Evolutionary conservation across 2,113 vertebrate genomes (phyloP), one percentile per base, ranked within the genome.

Genomic region (Eulacestoma nigropectus): DNA sequence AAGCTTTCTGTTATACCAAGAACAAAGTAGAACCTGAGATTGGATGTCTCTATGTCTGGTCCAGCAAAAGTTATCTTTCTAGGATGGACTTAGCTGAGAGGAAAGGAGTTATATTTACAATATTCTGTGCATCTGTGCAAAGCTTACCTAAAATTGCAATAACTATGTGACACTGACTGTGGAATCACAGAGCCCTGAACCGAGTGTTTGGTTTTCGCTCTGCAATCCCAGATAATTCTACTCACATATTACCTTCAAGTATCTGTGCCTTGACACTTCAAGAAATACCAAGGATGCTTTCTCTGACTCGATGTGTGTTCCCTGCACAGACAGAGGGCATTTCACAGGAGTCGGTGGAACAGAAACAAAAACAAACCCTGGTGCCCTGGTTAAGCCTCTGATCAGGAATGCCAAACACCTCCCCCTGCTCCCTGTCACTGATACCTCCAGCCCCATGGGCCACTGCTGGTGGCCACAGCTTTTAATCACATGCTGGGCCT

Each of bases 281-380:
- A 97, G 94, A 94, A 95, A 97, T 97, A 83, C 94, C 93, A 74
- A 57, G 82, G 96, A 87, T 87, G 62, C 92, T 95, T 96, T 96
- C 84, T 84, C 84, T 70, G 26, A 6, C 94, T 95, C 59, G 0
- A 32, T 95, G 97, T 96, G 94, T 96, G 96, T 95, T 97, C 97
- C 95, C 92, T 62, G 82, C 15, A 47, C 87, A 96, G 94, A 95
- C 85, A 96, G 91, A 96, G 94, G 93, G 96, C 70, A 96, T 96
- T 97, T 97, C 97, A 96, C 95, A 91, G 92, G 96, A 97, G 80
- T 96, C 11, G 3, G 68, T 89, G 94, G 97, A 96, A 97, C 87
- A 98, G 97, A 97, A 97, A 97, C 93, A 96, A 88, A 96, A 98
- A 96, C 95, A 97, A 96, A 95, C 88, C 53, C 77, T 2, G 0